Percentiles rank a stretch among this genome's conserved stretches.
phyloP scores from a whole-genome alignment of 2,113 vertebrate genomes.

The Entomyzon cyanotis region DNA sequence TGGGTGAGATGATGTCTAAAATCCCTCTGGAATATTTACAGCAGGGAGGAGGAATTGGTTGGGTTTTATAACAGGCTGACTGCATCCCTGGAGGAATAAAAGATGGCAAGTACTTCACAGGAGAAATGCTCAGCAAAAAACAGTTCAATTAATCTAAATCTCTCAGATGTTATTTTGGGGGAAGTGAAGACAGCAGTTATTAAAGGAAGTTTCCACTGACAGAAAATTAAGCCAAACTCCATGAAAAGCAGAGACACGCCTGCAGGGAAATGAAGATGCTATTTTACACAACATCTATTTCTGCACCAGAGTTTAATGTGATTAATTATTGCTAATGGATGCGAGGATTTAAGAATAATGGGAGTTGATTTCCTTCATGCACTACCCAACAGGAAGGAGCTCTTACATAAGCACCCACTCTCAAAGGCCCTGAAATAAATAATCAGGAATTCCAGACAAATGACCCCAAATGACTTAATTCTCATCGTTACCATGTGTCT shows the following conservation, averaged over 20 bases:
- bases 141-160: background rate
- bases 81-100: background rate
- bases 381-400: background rate
- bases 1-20: background rate
- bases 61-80: background rate
- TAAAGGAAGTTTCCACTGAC: background rate
- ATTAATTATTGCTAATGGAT: constrained; percentile 38
- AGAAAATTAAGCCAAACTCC: constrained; percentile 8
- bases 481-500: background rate
- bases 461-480: background rate
- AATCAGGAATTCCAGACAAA: background rate
- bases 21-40: background rate
- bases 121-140: background rate
- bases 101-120: background rate
- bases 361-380: background rate
- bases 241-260: background rate
- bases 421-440: background rate
- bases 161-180: background rate
- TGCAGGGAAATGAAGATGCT: constrained; percentile 10
- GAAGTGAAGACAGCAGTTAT: background rate
- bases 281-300: constrained; percentile 49
- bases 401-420: background rate
- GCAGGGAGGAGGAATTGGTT: background rate
- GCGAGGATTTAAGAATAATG: background rate
- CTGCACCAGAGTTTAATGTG: background rate